Base-by-base conservation (phyloP, 2,888 invertebrate species). In the Bellardia pandia region DNA sequence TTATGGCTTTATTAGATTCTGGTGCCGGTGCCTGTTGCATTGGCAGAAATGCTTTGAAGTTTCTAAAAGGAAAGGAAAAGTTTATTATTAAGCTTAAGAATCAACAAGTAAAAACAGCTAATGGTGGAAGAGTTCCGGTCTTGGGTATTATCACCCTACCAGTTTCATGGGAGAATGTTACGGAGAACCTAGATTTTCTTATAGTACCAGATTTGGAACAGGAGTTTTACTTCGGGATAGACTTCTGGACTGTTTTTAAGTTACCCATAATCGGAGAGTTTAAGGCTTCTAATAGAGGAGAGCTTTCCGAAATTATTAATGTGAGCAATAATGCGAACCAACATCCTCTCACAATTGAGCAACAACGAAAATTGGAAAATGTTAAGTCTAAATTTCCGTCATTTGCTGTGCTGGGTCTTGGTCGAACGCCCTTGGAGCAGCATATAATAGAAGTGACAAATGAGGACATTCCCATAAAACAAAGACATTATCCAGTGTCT, bases 1-100 rank as follows among this genome's bases (percentile, higher is more conserved):
- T 78, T 1, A 9, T 68, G 45, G 72, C 78, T 0, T 37, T 84
- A 1, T 14, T 79, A 8, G 79, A 85, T 30, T 85, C 78, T 9
- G 85, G 79, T 9, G 85, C 80, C 9, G 71, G 75, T n/a, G 76
- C 76, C 0, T 76, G 80, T 45, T 85, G 85, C 33, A 72, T 85
- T n/a, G 85, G 80, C 0, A 85, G 48, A 37, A 76, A 76, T 53
- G 62, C 53, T 8, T 5, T 48, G 2, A 6, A 37, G 13, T 62
- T 85, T 62, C 13, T 85, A n/a, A 8, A 62, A 13, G 64, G 14
- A 1, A 13, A 13, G 9, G 37, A 64, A 40, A 4, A n/a, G 1
- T 2, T 5, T 3, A 11, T 78, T 9, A 3, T 75, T 1, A 78
- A 68, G 4, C 3, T 85, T 0, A 74, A 40, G 13, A 11, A n/a